Evolutionary conservation across 2,797 vertebrate genomes (phyloP).

Genomic region (Notoglanidium macrostoma): DNA sequence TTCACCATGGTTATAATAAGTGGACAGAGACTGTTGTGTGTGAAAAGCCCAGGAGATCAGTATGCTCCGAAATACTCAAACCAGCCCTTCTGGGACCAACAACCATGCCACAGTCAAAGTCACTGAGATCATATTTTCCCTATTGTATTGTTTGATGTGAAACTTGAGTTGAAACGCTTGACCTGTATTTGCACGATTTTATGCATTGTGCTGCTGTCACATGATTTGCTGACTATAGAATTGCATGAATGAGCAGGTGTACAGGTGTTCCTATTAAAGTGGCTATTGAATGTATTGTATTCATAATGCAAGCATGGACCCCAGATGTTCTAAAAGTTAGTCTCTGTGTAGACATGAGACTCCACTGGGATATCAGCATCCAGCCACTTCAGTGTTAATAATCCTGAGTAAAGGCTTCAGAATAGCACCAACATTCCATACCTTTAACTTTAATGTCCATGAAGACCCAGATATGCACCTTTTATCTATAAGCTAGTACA

Average conservation of each 20-base stretch:
- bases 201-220: not conserved
- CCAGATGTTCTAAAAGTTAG: not conserved
- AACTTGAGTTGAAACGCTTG: not conserved
- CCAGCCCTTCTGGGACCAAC: not conserved
- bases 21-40: not conserved
- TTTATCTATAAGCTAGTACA: not conserved
- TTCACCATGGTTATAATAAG: too few relatives aligned
- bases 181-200: not conserved
- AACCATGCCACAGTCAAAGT: not conserved
- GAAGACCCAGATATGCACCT: not conserved
- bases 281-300: not conserved
- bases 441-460: not conserved
- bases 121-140: not conserved
- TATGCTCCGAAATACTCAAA: not conserved
- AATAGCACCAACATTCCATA: not conserved
- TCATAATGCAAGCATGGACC: not conserved
- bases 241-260: not conserved
- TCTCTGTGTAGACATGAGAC: not conserved
- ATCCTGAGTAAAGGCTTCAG: not conserved
- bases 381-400: not conserved
- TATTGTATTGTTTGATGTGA: not conserved
- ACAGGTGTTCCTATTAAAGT: not conserved
- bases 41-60: not conserved
- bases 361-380: not conserved
- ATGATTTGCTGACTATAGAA: not conserved